Conservation (phyloP, 2,888 invertebrate species). For the Beris chalybata region DNA sequence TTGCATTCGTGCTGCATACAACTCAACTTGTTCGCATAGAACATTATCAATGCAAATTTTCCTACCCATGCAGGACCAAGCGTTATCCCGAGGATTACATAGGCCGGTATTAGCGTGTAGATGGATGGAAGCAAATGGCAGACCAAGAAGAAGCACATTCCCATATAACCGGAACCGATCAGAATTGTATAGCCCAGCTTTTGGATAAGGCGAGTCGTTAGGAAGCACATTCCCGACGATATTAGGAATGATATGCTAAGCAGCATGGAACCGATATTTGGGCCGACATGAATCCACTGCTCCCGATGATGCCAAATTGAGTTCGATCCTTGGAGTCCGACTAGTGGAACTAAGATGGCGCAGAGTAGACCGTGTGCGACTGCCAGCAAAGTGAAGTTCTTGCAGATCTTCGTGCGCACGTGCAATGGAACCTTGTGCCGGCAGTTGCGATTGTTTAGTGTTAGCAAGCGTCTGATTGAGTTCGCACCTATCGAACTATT, state of each 20-base stretch:
- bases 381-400: constrained; percentile 51
- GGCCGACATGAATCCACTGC: constrained; percentile 53
- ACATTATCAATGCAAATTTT: constrained; percentile 52
- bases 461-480: constrained; percentile 73
- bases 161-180: constrained; percentile 58
- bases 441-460: constrained; percentile 60
- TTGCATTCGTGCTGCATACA: constrained; percentile 53
- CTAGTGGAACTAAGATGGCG: constrained; percentile 51
- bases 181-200: constrained; percentile 59
- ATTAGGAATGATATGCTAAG: constrained; percentile 64
- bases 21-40: constrained; percentile 52
- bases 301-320: constrained; percentile 56
- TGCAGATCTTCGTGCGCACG: constrained; percentile 51
- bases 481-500: constrained; percentile 76
- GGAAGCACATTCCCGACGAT: constrained; percentile 62
- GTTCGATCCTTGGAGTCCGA: constrained; percentile 54
- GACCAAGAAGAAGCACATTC: constrained; percentile 63
- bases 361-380: constrained; percentile 51
- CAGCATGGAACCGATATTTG: constrained; percentile 63
- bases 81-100: constrained; percentile 61
- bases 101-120: constrained; percentile 60
- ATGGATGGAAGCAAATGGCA: constrained; percentile 63
- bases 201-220: constrained; percentile 60
- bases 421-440: constrained; percentile 54
- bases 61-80: constrained; percentile 57